These are phyloP conservation scores for Rugalucina vietnamica DNA, from an alignment of 2,888 invertebrate genomes.

Conservation along the genomic window DNA sequence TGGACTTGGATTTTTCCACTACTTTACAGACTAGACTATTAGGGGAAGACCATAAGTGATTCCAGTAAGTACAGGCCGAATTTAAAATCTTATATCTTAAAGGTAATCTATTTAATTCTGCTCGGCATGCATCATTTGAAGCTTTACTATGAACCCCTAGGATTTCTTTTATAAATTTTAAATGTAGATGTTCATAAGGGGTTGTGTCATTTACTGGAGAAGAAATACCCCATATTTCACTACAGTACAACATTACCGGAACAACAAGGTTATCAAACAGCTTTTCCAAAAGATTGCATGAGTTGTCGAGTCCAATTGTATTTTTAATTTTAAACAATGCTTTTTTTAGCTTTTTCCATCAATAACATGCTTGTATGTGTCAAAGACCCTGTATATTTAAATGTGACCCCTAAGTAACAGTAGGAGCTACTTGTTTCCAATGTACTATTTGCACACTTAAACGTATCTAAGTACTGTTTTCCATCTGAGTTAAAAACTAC, in stretches of 20 bases:
- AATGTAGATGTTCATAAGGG: conserved; percentile 23
- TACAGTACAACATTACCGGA: conserved; percentile 13
- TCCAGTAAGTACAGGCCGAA: not conserved
- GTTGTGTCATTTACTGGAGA: not conserved
- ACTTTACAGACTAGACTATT: not conserved
- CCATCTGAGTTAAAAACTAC: too few relatives aligned
- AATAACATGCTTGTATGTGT: not conserved
- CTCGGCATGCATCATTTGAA: conserved; percentile 27
- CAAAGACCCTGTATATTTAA: conserved; percentile 15
- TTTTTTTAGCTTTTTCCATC: conserved; percentile 21
- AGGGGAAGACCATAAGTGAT: not conserved
- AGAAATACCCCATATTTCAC: conserved; percentile 24
- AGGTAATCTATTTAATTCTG: conserved; percentile 34
- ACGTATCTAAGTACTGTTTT: too few relatives aligned
- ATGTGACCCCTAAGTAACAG: conserved; percentile 12
- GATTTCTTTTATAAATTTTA: conserved; percentile 43
- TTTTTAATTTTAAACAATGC: conserved; percentile 29
- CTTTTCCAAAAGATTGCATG: conserved; percentile 27
- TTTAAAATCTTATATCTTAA: conserved; percentile 3
- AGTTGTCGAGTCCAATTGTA: conserved; percentile 24
- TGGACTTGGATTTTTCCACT: not conserved
- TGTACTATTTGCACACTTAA: too few relatives aligned
- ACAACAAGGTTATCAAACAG: not conserved
- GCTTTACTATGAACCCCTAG: conserved; percentile 41
- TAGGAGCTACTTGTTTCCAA: conserved; percentile 10